Evolutionary conservation across 92 coral and sea anemone species (phyloP).

Genomic region (Virgularia gustaviana): DNA sequence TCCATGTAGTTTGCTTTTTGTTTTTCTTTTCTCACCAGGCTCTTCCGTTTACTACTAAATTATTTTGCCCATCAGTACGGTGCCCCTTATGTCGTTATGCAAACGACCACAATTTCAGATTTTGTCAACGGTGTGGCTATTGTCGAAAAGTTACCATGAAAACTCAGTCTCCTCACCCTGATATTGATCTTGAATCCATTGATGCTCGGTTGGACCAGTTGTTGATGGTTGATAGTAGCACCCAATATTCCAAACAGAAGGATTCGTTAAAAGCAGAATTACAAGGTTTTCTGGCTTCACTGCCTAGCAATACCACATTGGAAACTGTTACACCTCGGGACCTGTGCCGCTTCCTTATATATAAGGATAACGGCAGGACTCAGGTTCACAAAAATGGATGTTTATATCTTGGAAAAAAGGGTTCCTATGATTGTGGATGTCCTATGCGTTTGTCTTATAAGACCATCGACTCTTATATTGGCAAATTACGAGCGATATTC

Average conservation of each 20-base stretch:
- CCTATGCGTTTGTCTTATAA: too few relatives aligned
- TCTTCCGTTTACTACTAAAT: constrained; percentile 38
- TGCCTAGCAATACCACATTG: constrained; percentile 23
- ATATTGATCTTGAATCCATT: constrained; percentile 12
- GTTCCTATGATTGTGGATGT: constrained; percentile 38
- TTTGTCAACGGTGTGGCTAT: constrained; percentile 62
- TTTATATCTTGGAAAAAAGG: constrained; percentile 28
- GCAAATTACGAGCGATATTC: constrained; percentile 43
- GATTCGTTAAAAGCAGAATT: constrained; percentile 38
- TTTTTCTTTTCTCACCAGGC: constrained; percentile 24
- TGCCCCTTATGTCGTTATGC: constrained; percentile 57
- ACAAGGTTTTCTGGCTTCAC: constrained; percentile 16
- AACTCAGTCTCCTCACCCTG: background rate
- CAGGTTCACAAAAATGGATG: constrained; percentile 46
- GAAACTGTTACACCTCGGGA: constrained; percentile 42
- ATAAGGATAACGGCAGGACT: constrained; percentile 53
- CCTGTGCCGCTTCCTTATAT: constrained; percentile 49
- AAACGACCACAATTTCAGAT: constrained; percentile 56
- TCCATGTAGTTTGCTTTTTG: too few relatives aligned
- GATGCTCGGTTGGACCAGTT: constrained; percentile 48
- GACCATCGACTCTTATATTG: too few relatives aligned
- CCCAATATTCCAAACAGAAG: constrained; percentile 40
- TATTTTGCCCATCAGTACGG: constrained; percentile 40
- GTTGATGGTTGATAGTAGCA: constrained; percentile 18
- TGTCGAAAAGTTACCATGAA: constrained; percentile 11